Evolutionary conservation across 2,888 invertebrate species (phyloP), one percentile per base, ranked within the genome.

Genomic region (Drosophila pseudotalamancana): DNA sequence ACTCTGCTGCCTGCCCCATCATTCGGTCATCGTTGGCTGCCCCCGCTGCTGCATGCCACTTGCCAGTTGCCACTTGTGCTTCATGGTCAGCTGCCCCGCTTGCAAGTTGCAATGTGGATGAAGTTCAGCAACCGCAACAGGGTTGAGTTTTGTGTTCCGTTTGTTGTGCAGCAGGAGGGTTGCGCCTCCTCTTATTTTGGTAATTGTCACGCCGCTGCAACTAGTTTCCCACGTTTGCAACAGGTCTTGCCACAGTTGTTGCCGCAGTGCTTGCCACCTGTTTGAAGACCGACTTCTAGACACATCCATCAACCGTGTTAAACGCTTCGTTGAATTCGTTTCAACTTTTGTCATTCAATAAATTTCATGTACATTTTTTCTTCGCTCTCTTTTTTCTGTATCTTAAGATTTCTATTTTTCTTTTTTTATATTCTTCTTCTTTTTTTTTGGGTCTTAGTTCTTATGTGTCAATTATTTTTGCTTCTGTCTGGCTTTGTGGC

Each of bases 381-480:
- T 43, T 35, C 5, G 29, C 29, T 9, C 45, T 21, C 42, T 45
- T 35, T 4, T 67, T 9, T 37, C 37, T 42, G 25, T 25, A 46
- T 50, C 34, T 27, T 18, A 50, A 12, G 43, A 57, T 64, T 62
- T 65, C 45, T 61, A 54, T 56, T 57, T 3, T 64, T 62, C 63
- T 42, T 61, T 57, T 56, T 57, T 3, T 4, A 14, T 21, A 23
- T 18, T 46, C 9, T 8, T 32, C 3, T 21, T 32, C 32, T 11
- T 50, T 39, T 12, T 68, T 73, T 55, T 42, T n/a, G 49, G 66
- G 65, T 6, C 27, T 27, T 43, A 63, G 60, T 60, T 46, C 39
- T 62, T 62, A 59, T 57, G 73, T 67, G 65, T 84, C 85, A 81
- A 79, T 85, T 85, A 81, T 78, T 82, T 77, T 56, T 23, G 25